Conservation (phyloP, 2,113 vertebrate species). For the Tamias sibiricus region DNA sequence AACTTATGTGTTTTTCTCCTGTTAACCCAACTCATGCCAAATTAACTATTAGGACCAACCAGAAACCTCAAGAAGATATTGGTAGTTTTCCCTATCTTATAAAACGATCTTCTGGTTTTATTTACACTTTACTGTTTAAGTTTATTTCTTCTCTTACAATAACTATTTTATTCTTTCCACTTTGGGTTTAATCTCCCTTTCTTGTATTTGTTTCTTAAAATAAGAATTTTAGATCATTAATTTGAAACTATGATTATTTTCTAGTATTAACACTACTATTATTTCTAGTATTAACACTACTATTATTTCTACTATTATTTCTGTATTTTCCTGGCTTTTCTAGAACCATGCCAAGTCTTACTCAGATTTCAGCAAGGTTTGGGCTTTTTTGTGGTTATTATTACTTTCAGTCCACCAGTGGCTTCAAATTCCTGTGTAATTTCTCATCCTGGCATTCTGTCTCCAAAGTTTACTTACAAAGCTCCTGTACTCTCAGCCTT, state of each 20-base stretch:
- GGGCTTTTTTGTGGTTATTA: not conserved
- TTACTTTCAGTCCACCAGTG: not conserved
- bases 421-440: not conserved
- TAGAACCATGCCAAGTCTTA: not conserved
- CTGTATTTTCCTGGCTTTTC: not conserved
- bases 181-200: not conserved
- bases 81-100: not conserved
- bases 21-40: not conserved
- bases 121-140: not conserved
- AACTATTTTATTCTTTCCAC: not conserved
- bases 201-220: not conserved
- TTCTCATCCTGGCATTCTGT: not conserved
- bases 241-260: not conserved
- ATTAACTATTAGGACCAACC: not conserved
- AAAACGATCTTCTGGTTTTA: not conserved
- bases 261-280: not conserved
- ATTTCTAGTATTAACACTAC: not conserved
- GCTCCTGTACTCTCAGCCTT: not conserved
- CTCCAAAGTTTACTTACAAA: not conserved
- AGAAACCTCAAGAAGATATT: not conserved
- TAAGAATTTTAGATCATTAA: not conserved
- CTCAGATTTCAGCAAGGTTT: not conserved
- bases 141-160: not conserved
- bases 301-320: too few relatives aligned
- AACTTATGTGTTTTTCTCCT: not conserved